Base-by-base conservation (phyloP, 2,113 vertebrate genomes). In the Perognathus longimembris region DNA sequence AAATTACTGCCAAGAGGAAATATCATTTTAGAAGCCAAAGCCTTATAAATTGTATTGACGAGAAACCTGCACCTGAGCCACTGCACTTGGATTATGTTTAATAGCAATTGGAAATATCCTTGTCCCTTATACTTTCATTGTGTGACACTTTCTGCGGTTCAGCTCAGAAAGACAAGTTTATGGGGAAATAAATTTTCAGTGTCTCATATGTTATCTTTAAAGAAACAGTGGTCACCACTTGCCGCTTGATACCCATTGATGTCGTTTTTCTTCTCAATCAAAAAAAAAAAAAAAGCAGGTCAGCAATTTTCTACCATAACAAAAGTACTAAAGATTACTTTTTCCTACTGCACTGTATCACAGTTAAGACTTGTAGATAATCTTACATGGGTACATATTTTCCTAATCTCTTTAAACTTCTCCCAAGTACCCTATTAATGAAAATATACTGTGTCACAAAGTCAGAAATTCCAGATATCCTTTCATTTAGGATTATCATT, bases 121-220 rank as follows among this genome's bases (percentile, higher is more conserved):
- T 67, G 40, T 89, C 97, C 40, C 40, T 89, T 96, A 82, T 81
- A 57, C n/a, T 93, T 96, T 96, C 73, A 93, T 85, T 76, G 69
- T 59, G 5, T 95, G 82, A 22, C 24, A 45, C 20, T 0, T 1
- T 90, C 66, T 76, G 74, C 21, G 17, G 79, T 93, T 96, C 83
- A 89, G 89, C 91, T 89, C n/a, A 96, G 74, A 70, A 88, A 90
- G 36, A 64, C 83, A 94, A 94, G 94, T 91, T 92, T 73, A 95
- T 89, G 70, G 85, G 90, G 91, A 97, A 95, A 84, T 79, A 95
- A 95, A 96, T 96, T 96, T 95, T 94, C 86, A 89, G 38, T 74
- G 74, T 93, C 70, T 95, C 76, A 80, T 63, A 87, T 89, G 69
- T 90, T 92, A 79, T 96, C 88, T 96, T 93, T 89, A 66, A 93